Evolutionary conservation across 92 coral and sea anemone species (phyloP), one percentile per base, ranked within the genome.

Genomic region (Paragorgia papillata): DNA sequence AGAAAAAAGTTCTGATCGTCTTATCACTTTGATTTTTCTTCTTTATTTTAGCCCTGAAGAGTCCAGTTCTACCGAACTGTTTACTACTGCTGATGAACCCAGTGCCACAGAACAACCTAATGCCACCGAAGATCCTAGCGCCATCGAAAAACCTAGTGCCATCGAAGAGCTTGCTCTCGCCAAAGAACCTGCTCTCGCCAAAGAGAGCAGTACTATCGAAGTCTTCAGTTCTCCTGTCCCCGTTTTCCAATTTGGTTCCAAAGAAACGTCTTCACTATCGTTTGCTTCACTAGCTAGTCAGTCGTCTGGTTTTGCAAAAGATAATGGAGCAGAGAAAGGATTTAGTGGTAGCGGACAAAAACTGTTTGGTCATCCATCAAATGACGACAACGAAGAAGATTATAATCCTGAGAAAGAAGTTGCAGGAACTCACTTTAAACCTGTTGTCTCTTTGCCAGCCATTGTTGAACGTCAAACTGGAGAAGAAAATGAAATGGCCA

Each of bases 371-470:
- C 76, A 82, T 59, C 65, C 71, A 34, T 56, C 55, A 10, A 64
- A 80, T 24, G 82, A 76, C 1, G 90, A 76, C 34, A 87, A 85
- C 34, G 75, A 89, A 9, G 68, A 71, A 39, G 85, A 85, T 29
- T 35, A 39, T 12, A 84, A 80, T 39, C 86, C 90, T 1, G 97
- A 93, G 24, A 57, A 81, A 34, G 90, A 89, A 76, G 97, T 87
- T 67, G 95, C 89, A 61, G 87, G 90, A 0, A 86, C 86, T 76
- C 85, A 95, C 57, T 95, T 95, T 79, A 96, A 95, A 82, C 97
- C 99, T 41, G 59, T 91, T 15, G 92, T 95, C 76, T 88, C 97
- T 27, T 84, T 95, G 26, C 99, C 99, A 12, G 89, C 88, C 56
- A 82, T 85, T 66, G 76, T 89, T 54, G 85, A 87, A 29, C 84